Evolutionary conservation across 2,113 vertebrate species (phyloP).

Genomic region (Rhinoderma darwinii): DNA sequence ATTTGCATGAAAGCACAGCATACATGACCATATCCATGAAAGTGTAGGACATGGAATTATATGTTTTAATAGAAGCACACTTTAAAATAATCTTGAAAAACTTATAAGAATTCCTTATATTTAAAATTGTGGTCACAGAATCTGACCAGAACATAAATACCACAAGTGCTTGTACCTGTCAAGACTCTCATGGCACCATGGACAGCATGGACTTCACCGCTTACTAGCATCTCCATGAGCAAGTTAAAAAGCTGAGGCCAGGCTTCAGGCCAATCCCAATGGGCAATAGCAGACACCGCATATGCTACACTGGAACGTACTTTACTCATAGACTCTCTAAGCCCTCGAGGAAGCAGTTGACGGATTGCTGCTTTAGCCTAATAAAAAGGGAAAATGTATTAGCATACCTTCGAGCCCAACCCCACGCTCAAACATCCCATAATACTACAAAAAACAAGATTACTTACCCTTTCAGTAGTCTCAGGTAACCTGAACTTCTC

Average conservation of each 20-base stretch:
- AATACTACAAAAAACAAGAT: not conserved
- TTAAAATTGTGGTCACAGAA: no score
- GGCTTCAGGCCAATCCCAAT: constrained; percentile 99
- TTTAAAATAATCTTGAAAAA: no score
- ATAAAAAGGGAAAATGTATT: constrained; percentile 9
- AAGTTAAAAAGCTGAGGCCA: constrained; percentile 96
- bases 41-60: no score
- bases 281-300: constrained; percentile 95
- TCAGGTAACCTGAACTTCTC: constrained; percentile 96
- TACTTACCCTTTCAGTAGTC: constrained; percentile 91
- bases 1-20: no score
- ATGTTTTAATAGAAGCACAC: no score
- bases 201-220: constrained; percentile 90
- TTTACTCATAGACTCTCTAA: constrained; percentile 96
- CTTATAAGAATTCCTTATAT: no score
- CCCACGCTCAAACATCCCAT: not conserved
- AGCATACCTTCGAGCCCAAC: no score
- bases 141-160: not conserved
- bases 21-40: no score
- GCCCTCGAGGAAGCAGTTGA: constrained; percentile 88
- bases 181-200: constrained; percentile 98
- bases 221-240: constrained; percentile 98
- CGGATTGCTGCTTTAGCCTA: constrained; percentile 95
- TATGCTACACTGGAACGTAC: constrained; percentile 97
- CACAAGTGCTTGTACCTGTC: constrained; percentile 78